Evolutionary conservation across 1,140 invertebrate species (phyloP).

Genomic region (Cydia amplana): DNA sequence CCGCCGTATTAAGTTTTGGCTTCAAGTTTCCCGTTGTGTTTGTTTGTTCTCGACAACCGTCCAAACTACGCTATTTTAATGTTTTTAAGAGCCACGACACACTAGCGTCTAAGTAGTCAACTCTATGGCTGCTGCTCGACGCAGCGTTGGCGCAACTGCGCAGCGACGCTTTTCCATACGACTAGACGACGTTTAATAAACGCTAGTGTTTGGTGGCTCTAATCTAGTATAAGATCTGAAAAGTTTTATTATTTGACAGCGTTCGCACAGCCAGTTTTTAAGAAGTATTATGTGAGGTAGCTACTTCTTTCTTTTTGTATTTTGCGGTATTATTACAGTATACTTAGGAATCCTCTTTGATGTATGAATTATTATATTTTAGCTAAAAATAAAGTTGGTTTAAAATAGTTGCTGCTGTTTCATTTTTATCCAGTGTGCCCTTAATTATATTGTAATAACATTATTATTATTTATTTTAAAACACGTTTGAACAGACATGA

Average conservation of each 20-base stretch:
- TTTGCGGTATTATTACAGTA: constrained; percentile 71
- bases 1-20: constrained; percentile 35
- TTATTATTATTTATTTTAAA: too few species aligned
- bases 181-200: too few species aligned
- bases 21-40: constrained; percentile 37
- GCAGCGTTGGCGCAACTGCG: too few species aligned
- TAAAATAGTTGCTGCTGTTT: constrained; percentile 67
- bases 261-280: constrained; percentile 53
- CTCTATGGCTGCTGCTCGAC: too few species aligned
- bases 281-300: constrained; percentile 58
- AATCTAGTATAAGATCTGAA: constrained; percentile 57
- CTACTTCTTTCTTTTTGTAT: constrained; percentile 59
- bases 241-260: constrained; percentile 35
- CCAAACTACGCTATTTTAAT: constrained; percentile 52
- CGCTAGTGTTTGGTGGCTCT: too few species aligned
- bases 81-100: constrained; percentile 25
- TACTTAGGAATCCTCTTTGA: constrained; percentile 75
- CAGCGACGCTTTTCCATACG: too few species aligned
- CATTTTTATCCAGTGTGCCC: constrained; percentile 51
- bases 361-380: constrained; percentile 80
- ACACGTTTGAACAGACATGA: too few species aligned
- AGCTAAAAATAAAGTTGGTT: constrained; percentile 80
- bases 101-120: too few species aligned
- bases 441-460: too few species aligned
- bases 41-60: constrained; percentile 59